These are phyloP conservation scores for Drosophila grimshawi DNA, from an alignment of 1,140 invertebrate genomes.

Conservation along the genomic window DNA sequence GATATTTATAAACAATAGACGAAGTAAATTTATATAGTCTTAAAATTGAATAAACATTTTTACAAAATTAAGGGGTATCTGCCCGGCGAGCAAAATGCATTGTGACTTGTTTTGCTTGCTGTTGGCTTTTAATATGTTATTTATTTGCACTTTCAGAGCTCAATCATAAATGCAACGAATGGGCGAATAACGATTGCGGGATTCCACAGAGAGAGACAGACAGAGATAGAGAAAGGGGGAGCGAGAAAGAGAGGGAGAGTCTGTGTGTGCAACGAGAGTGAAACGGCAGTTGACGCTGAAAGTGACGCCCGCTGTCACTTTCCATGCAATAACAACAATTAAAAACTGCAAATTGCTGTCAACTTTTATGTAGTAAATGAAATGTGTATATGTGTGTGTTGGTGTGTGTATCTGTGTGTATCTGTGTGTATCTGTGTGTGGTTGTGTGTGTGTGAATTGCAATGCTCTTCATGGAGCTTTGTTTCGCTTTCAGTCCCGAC, in stretches of 20 bases:
- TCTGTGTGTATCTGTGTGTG: background rate
- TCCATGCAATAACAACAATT: conserved; percentile 56
- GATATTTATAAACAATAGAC: no score
- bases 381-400: background rate
- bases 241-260: background rate
- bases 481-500: conserved; percentile 8
- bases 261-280: conserved; percentile 16
- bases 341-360: conserved; percentile 61
- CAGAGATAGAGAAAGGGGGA: background rate
- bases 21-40: background rate
- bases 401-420: background rate
- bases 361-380: conserved; percentile 43
- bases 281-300: conserved; percentile 5
- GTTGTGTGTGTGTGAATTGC: background rate
- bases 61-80: background rate
- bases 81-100: background rate
- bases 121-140: conserved; percentile 42
- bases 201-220: background rate
- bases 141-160: conserved; percentile 56
- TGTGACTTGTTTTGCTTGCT: background rate
- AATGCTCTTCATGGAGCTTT: conserved; percentile 24
- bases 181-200: background rate
- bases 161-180: conserved; percentile 42
- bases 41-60: background rate
- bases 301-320: conserved; percentile 32